Evolutionary conservation across 2,888 invertebrate genomes (phyloP).

Genomic region (Caenorhabditis afra): DNA sequence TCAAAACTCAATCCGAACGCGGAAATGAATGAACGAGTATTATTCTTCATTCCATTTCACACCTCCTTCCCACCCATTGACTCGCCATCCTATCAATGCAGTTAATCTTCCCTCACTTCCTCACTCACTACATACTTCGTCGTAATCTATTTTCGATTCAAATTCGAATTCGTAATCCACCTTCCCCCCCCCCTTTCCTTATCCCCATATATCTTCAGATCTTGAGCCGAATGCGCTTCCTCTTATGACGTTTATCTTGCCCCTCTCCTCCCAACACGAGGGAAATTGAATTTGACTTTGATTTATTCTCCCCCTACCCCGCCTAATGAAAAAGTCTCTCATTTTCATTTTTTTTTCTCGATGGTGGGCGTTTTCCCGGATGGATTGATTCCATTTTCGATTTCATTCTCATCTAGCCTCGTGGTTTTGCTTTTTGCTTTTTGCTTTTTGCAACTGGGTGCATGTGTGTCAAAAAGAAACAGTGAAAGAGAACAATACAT

Average conservation of each 20-base stretch:
- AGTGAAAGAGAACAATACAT: slow-evolving; percentile 36
- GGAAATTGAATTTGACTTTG: slow-evolving; percentile 4
- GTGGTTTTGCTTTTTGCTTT: slow-evolving; percentile 9
- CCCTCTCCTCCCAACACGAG: not conserved
- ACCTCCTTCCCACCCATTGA: no score
- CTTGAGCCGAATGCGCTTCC: slow-evolving; percentile 34
- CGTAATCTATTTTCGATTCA: slow-evolving; percentile 36
- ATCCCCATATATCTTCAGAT: slow-evolving; percentile 19
- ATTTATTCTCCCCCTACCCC: not conserved
- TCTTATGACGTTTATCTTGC: slow-evolving; percentile 9
- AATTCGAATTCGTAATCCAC: slow-evolving; percentile 48
- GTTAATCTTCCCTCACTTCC: slow-evolving; percentile 1
- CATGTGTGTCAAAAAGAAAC: slow-evolving; percentile 1
- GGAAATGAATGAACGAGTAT: no score
- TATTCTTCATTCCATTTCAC: no score
- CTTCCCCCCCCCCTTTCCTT: slow-evolving; percentile 1
- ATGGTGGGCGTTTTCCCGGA: no score
- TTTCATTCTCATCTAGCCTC: not conserved
- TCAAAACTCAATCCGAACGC: no score
- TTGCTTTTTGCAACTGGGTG: not conserved
- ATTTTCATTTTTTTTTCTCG: not conserved
- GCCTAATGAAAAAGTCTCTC: not conserved
- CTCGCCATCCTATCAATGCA: no score
- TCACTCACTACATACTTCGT: slow-evolving; percentile 34
- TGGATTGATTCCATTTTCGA: not conserved